A percentile compares a stretch with the other conserved stretches of the same genome.
These are phyloP conservation scores for Yponomeuta cagnagella DNA, from an alignment of 2,888 invertebrate species.

Conservation along the genomic window DNA sequence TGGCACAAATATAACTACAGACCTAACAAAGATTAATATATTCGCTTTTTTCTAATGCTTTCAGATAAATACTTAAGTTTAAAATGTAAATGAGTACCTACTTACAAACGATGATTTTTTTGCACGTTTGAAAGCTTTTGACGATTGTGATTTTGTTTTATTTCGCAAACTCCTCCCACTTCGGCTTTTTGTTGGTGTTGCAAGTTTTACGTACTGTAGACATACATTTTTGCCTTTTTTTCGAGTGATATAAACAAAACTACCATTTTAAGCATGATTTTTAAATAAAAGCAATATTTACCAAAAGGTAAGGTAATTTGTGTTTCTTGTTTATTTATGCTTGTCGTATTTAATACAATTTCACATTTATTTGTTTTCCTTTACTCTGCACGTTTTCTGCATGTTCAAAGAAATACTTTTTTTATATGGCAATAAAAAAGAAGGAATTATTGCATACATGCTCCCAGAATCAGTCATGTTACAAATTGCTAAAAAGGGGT, in stretches of 20 bases:
- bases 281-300: neutral
- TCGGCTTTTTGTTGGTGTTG: slow-evolving; percentile 35
- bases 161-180: slow-evolving; percentile 37
- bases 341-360: slow-evolving; percentile 32
- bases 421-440: neutral
- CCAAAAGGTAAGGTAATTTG: slow-evolving; percentile 12
- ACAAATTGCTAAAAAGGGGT: neutral
- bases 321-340: slow-evolving; percentile 23
- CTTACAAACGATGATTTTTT: slow-evolving; percentile 13
- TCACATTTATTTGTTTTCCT: slow-evolving; percentile 11
- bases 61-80: no score
- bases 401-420: neutral
- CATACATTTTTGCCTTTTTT: neutral
- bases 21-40: neutral
- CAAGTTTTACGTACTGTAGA: slow-evolving; percentile 32
- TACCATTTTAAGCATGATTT: slow-evolving; percentile 8
- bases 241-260: slow-evolving; percentile 2
- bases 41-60: neutral
- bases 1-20: no score
- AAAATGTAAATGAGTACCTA: neutral
- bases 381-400: slow-evolving; percentile 4
- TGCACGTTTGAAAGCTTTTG: slow-evolving; percentile 76
- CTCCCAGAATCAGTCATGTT: neutral
- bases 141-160: slow-evolving; percentile 75
- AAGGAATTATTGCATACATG: slow-evolving; percentile 24